Evolutionary conservation across 2,888 invertebrate species (phyloP).

Genomic region (Andrena dorsata): DNA sequence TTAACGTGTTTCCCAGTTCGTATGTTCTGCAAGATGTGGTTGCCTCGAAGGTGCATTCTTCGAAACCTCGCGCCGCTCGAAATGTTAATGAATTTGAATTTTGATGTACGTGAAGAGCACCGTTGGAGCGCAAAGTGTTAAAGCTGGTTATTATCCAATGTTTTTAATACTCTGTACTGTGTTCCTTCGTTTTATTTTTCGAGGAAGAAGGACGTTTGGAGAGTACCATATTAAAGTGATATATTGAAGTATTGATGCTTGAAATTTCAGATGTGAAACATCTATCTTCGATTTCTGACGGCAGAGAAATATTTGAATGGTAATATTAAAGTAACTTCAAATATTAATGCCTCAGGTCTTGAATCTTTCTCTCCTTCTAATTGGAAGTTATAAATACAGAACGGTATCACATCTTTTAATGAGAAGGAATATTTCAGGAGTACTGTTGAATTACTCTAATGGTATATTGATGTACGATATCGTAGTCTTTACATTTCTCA

Average conservation of each 20-base stretch:
- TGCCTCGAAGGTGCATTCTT: no score
- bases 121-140: no score
- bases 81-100: no score
- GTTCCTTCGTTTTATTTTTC: no score
- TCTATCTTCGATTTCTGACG: background rate
- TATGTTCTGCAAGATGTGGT: no score
- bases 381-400: background rate
- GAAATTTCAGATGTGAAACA: background rate
- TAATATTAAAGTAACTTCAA: background rate
- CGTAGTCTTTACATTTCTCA: background rate
- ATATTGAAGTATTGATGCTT: background rate
- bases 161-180: no score
- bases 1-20: no score
- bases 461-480: background rate
- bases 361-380: background rate
- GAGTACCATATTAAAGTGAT: no score
- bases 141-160: no score
- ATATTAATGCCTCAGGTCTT: background rate
- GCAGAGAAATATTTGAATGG: background rate
- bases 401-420: background rate
- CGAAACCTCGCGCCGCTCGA: no score
- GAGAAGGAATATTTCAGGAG: constrained; percentile 1
- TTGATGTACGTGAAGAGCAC: no score
- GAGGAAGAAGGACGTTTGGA: no score
- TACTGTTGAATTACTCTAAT: background rate